These are phyloP conservation scores for Berghia stephanieae DNA, from an alignment of 1,140 invertebrate species.

Conservation along the genomic window DNA sequence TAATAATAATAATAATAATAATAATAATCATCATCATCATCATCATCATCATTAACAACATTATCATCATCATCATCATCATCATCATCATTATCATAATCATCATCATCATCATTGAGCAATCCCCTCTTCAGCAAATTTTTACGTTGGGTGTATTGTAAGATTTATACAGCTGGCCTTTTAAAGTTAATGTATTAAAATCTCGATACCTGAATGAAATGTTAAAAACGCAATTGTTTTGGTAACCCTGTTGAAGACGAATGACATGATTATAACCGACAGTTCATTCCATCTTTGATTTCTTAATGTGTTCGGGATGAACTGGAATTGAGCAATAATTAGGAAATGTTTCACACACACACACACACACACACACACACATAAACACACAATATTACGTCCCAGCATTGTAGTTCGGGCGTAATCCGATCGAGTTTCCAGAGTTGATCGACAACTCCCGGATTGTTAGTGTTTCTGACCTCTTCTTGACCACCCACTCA, in stretches of 20 bases:
- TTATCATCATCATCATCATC: too few relatives aligned
- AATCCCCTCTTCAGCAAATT: too few relatives aligned
- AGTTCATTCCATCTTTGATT: background rate
- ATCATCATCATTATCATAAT: too few relatives aligned
- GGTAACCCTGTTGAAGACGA: constrained; percentile 15
- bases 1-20: too few relatives aligned
- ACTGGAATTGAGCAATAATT: background rate
- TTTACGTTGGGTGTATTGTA: too few relatives aligned
- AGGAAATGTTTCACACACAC: background rate
- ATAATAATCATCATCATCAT: too few relatives aligned
- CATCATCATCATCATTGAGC: too few relatives aligned
- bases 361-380: constrained; percentile 17
- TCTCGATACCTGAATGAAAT: background rate
- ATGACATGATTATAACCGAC: background rate
- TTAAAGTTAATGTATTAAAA: background rate
- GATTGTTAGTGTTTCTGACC: background rate
- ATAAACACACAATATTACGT: constrained; percentile 1
- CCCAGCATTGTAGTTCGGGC: background rate
- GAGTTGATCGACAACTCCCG: background rate
- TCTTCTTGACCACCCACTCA: background rate
- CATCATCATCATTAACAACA: too few relatives aligned
- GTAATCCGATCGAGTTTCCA: background rate
- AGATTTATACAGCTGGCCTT: too few relatives aligned
- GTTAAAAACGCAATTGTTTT: constrained; percentile 19
- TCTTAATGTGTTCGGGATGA: background rate